Evolutionary conservation across 2,113 vertebrate genomes (phyloP).

Genomic region (Lampris megalopsis): DNA sequence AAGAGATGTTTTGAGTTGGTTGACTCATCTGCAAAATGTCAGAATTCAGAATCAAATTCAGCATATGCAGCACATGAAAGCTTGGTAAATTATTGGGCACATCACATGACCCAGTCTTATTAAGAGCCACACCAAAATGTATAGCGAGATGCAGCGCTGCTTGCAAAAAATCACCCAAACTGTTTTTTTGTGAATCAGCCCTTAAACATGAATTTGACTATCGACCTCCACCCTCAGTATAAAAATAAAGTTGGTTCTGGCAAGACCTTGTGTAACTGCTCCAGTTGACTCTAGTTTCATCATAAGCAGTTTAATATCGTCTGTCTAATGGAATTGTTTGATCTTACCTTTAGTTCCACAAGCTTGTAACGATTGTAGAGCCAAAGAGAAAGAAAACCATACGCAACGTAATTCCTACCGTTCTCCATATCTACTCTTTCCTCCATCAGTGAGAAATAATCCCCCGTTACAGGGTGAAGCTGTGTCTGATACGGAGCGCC

Average conservation of each 20-base stretch:
- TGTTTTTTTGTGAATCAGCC: conserved; percentile 16
- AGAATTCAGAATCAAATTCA: not conserved
- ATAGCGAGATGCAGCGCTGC: not conserved
- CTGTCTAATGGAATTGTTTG: not conserved
- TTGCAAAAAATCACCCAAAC: conserved; percentile 32
- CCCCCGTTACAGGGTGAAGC: conserved; percentile 57
- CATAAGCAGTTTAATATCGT: conserved; percentile 1
- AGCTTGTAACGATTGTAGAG: not conserved
- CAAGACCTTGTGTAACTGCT: conserved; percentile 1
- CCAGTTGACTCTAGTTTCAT: conserved; percentile 18
- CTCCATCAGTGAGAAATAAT: conserved; percentile 37
- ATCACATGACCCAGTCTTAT: not conserved
- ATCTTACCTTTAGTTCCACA: not conserved
- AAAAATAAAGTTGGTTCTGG: not conserved
- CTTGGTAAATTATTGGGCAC: not conserved
- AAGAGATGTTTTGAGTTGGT: not conserved
- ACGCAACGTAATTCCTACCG: not conserved
- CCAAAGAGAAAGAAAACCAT: not conserved
- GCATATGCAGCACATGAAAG: not conserved
- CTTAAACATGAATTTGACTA: conserved; percentile 1
- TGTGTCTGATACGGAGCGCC: conserved; percentile 41
- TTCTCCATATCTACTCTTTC: conserved; percentile 5
- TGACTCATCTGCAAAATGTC: not conserved
- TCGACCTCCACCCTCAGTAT: not conserved
- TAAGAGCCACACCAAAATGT: no score